These are phyloP conservation scores for Cecidostiba fungosa DNA, from an alignment of 2,888 invertebrate genomes.

Conservation along the genomic window DNA sequence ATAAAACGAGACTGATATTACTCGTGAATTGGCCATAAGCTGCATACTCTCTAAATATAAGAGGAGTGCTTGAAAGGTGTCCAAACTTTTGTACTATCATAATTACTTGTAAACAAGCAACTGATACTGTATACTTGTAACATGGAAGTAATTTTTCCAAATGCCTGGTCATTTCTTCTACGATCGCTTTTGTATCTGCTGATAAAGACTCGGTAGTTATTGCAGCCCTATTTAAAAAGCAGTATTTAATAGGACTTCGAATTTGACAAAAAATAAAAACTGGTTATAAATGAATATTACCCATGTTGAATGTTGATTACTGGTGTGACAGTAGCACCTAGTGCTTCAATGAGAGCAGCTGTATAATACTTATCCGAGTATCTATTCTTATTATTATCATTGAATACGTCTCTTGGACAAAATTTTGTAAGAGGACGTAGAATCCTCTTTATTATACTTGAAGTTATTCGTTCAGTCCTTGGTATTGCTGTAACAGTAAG, in stretches of 20 bases:
- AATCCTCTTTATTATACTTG: constrained; percentile 88
- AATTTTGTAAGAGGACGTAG: constrained; percentile 92
- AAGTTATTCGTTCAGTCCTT: constrained; percentile 88
- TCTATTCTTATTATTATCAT: constrained; percentile 98
- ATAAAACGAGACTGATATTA: constrained; percentile 72
- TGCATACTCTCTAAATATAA: constrained; percentile 95
- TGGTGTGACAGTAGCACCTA: constrained; percentile 96
- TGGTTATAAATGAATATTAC: constrained; percentile 73
- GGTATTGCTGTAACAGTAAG: constrained; percentile 87
- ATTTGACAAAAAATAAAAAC: background rate
- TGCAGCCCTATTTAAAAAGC: constrained; percentile 81
- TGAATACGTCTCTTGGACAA: constrained; percentile 97
- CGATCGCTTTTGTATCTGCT: constrained; percentile 92
- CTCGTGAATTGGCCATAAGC: constrained; percentile 94
- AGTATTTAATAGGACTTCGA: constrained; percentile 30
- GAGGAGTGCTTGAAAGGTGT: constrained; percentile 94
- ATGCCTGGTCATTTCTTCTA: constrained; percentile 96
- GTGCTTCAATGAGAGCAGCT: constrained; percentile 94
- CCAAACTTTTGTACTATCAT: constrained; percentile 96
- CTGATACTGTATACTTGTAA: constrained; percentile 94
- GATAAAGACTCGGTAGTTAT: constrained; percentile 94
- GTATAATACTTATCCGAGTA: constrained; percentile 97
- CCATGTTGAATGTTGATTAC: constrained; percentile 93
- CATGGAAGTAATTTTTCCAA: constrained; percentile 97
- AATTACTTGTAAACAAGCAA: constrained; percentile 94